Percentiles rank a stretch among this genome's conserved stretches.
Conservation (phyloP, 2,113 vertebrate species). For the Pleuronectes platessa region DNA sequence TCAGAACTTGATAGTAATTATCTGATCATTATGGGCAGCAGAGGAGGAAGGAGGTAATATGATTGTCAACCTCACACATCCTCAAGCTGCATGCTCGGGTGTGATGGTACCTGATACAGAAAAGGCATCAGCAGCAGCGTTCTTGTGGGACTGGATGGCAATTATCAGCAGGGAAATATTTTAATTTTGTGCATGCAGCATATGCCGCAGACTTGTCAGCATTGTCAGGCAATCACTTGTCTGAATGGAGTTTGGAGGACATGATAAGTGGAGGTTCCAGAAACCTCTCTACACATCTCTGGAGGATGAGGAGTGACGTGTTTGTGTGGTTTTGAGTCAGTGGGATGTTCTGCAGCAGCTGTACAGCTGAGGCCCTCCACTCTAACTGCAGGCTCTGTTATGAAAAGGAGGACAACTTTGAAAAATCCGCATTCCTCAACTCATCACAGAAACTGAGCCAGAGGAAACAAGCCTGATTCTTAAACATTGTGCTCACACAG, state of each 20-base stretch:
- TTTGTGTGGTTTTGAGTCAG: background rate
- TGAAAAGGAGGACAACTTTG: background rate
- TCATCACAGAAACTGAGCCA: conserved; percentile 6
- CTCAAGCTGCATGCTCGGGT: background rate
- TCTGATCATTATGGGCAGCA: background rate
- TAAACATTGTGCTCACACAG: background rate
- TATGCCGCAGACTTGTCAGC: conserved; percentile 19
- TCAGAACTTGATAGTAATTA: conserved; percentile 20
- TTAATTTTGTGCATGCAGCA: conserved; percentile 19
- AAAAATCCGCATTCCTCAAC: conserved; percentile 16
- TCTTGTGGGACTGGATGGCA: conserved; percentile 23
- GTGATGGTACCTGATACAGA: background rate
- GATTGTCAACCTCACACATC: background rate
- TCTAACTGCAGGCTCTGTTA: background rate
- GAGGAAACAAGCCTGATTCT: background rate
- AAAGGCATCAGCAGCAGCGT: background rate
- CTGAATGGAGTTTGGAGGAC: background rate
- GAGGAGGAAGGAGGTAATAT: conserved; percentile 11
- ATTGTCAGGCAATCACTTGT: conserved; percentile 3
- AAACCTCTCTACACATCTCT: background rate
- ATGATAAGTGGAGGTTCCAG: background rate
- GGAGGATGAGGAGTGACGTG: background rate
- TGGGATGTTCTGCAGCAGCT: conserved; percentile 5
- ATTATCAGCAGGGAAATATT: conserved; percentile 24
- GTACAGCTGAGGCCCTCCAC: conserved; percentile 1